Evolutionary conservation across 2,797 vertebrate genomes (phyloP).

Genomic region (Myotis pilosus): DNA sequence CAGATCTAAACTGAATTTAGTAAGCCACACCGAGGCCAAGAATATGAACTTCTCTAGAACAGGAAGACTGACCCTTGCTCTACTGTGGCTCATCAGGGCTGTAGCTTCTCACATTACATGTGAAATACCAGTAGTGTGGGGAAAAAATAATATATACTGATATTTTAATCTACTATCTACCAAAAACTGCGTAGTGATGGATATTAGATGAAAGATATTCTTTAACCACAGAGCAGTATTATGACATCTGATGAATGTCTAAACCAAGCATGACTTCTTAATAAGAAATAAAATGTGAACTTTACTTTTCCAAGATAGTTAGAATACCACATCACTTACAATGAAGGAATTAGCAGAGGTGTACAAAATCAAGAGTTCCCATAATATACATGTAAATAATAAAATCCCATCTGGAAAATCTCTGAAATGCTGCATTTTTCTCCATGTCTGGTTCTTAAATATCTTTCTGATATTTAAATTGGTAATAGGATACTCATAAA

Average conservation of each 20-base stretch:
- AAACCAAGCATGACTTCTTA: slow-evolving; percentile 42
- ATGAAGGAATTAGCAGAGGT: neutral
- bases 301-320: slow-evolving; percentile 1
- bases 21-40: neutral
- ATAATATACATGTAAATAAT: neutral
- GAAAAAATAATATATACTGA: neutral
- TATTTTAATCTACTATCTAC: slow-evolving; percentile 4
- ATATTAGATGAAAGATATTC: neutral
- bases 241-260: slow-evolving; percentile 15
- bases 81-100: neutral
- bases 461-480: slow-evolving; percentile 24
- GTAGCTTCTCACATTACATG: neutral
- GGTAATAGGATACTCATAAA: neutral
- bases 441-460: neutral
- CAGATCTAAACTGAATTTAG: slow-evolving; percentile 35
- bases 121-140: slow-evolving; percentile 6
- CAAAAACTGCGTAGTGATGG: neutral
- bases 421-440: neutral
- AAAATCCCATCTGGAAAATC: slow-evolving; percentile 27
- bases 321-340: neutral
- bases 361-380: slow-evolving; percentile 28
- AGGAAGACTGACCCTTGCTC: neutral
- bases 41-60: slow-evolving; percentile 17
- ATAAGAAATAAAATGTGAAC: slow-evolving; percentile 34
- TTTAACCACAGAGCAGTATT: neutral